phyloP scores from a whole-genome alignment of 1,140 invertebrate species.

The Drosophila repletoides region DNA sequence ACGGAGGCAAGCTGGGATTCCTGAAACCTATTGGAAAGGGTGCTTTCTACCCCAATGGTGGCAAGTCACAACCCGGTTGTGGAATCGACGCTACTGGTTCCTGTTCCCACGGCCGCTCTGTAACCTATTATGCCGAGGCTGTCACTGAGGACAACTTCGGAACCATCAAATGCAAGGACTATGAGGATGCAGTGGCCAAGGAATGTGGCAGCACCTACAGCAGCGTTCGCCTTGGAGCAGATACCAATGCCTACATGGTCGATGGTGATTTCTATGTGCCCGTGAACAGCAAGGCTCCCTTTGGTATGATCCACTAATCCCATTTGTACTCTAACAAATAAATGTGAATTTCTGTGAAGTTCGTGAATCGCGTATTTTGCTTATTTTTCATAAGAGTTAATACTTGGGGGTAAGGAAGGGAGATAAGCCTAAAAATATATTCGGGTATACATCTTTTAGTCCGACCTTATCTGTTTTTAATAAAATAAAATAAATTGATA shows the following conservation, averaged over 20 bases:
- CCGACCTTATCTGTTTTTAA: no score
- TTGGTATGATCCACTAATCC: slow-evolving; percentile 79
- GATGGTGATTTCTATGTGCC: slow-evolving; percentile 73
- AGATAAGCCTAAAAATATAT: no score
- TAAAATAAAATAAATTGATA: no score
- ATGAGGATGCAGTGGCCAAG: slow-evolving; percentile 52
- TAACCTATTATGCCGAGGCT: slow-evolving; percentile 84
- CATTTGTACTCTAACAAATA: no score
- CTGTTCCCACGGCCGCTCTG: slow-evolving; percentile 83
- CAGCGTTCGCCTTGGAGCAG: slow-evolving; percentile 79
- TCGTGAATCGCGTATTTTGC: no score
- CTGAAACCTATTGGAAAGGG: slow-evolving; percentile 82
- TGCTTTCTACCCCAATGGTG: slow-evolving; percentile 84
- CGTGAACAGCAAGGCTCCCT: slow-evolving; percentile 66
- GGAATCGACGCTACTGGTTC: slow-evolving; percentile 64
- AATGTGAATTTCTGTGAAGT: no score
- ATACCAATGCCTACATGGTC: slow-evolving; percentile 73
- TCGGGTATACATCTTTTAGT: no score
- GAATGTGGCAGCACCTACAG: slow-evolving; percentile 59
- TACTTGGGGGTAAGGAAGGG: no score
- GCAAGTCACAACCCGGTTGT: slow-evolving; percentile 84
- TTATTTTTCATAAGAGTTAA: no score
- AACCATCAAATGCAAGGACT: slow-evolving; percentile 54
- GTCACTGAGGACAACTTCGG: slow-evolving; percentile 52
- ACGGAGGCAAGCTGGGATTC: slow-evolving; percentile 83